Base-by-base conservation (phyloP, 2,797 vertebrate genomes). In the Triplophysa bombifrons region DNA sequence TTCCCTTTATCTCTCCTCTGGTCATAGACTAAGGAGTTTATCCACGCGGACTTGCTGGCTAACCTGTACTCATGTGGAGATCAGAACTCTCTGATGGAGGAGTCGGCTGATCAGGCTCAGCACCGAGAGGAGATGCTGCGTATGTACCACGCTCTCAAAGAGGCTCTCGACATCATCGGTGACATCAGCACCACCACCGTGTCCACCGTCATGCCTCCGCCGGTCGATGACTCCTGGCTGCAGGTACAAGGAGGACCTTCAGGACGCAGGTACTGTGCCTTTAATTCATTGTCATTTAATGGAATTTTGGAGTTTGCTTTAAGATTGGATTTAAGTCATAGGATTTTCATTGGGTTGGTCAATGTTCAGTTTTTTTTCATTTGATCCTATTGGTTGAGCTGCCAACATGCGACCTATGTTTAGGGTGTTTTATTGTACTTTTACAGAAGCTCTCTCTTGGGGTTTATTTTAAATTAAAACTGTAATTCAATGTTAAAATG, bases 211-310 rank as follows among this genome's bases (percentile, higher is more conserved):
- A 93, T 96, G 92, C 97, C 96, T 4, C 96, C 96, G n/a, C 97
- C 96, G 1, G 97, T 98, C 61, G 97, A 98, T 78, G 96, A 98
- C 94, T 98, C 97, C 1, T 98, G 97, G 97, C 95, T 98, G 90
- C 96, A 98, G 92, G 96, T 97, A 90, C 95, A 96, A 72, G 96
- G 94, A 85, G 92, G 95, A 93, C 94, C 94, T 1, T 94, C 95
- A 0, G 97, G 96, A 89, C 95, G 96, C 93, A 98, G 97, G 96
- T 98, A 94, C 88, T 83, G 80, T 81, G 41, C 63, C 58, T 56
- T 27, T 14, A 17, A 19, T 51, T 51, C 16, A 2, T 5, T 14
- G 48, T 38, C 38, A 48, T 3, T 50, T 4, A 25, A 22, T 38
- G 34, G 34, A 38, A 38, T 38, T 6, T 38, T 38, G 1, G 34